A percentile compares a stretch with the other conserved stretches of the same genome.
Evolutionary conservation across 53 echinoderm and acorn worm species (phyloP).

Genomic region (Pentamera pediparva): DNA sequence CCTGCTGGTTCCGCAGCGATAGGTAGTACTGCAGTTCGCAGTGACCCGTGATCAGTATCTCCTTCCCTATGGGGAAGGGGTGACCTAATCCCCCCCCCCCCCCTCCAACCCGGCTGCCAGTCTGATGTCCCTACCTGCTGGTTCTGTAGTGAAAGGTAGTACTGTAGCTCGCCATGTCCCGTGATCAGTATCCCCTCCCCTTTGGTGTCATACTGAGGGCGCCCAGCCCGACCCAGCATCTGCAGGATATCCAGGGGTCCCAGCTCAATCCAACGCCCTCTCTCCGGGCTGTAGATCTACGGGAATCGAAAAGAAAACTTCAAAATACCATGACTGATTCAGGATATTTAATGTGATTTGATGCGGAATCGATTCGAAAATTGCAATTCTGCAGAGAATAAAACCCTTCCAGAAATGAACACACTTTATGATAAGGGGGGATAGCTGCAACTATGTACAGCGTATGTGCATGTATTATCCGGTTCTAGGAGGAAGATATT

Average conservation of each 20-base stretch:
- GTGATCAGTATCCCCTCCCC: constrained; percentile 96
- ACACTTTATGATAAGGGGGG: too few species aligned
- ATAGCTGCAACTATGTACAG: too few species aligned
- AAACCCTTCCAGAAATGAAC: too few species aligned
- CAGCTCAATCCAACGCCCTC: constrained; percentile 90
- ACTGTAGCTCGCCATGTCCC: constrained; percentile 92
- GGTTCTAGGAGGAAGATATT: too few species aligned
- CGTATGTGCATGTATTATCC: too few species aligned
- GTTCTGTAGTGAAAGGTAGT: constrained; percentile 94
- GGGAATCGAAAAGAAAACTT: background rate
- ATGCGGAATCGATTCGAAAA: too few species aligned
- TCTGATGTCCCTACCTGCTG: constrained; percentile 83
- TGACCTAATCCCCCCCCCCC: too few species aligned
- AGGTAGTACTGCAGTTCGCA: constrained; percentile 92
- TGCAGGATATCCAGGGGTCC: constrained; percentile 90
- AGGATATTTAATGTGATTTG: too few species aligned
- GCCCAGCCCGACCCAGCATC: constrained; percentile 99
- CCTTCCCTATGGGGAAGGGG: constrained; percentile 95
- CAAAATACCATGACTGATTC: background rate
- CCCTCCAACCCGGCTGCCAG: too few species aligned
- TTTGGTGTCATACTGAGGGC: constrained; percentile 99
- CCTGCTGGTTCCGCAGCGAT: constrained; percentile 95
- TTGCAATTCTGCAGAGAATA: too few species aligned
- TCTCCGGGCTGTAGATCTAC: constrained; percentile 94
- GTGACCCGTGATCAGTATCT: constrained; percentile 87